Percentiles rank a stretch among this genome's conserved stretches.
phyloP scores from a whole-genome alignment of 1,140 invertebrate species.

The Agrypnia vestita region DNA sequence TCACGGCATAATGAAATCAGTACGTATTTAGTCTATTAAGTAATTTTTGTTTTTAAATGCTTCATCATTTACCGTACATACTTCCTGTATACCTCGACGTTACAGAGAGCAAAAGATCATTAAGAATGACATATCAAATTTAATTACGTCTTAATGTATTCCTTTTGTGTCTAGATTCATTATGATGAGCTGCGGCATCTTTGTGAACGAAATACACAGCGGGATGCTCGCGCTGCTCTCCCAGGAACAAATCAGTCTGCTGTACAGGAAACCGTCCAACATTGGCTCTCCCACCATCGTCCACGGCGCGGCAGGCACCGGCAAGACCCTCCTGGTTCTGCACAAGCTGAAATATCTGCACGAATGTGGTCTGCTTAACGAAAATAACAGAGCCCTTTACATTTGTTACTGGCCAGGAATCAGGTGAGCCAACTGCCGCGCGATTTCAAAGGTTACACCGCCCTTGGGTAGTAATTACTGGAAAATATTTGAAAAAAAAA shows the following conservation, averaged over 20 bases:
- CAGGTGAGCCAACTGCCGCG: conserved; percentile 62
- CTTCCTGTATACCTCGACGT: no score
- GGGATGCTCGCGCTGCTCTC: conserved; percentile 65
- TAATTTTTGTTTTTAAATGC: no score
- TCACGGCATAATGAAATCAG: no score
- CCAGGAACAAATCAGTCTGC: conserved; percentile 64
- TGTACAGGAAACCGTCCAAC: conserved; percentile 60
- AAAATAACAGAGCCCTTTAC: conserved; percentile 64
- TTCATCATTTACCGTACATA: no score
- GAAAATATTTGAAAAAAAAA: no score
- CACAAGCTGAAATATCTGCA: conserved; percentile 64
- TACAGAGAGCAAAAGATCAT: no score
- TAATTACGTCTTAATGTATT: no score
- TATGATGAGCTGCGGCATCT: conserved; percentile 66
- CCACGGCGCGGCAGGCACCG: conserved; percentile 66
- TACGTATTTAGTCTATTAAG: no score
- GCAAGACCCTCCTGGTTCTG: conserved; percentile 65
- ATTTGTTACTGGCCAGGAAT: conserved; percentile 68
- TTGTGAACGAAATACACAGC: conserved; percentile 65
- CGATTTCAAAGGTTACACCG: no score
- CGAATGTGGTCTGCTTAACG: conserved; percentile 62
- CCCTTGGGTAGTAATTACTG: no score
- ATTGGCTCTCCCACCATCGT: conserved; percentile 62
- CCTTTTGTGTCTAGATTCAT: conserved; percentile 62
- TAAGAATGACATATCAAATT: no score